Evolutionary conservation across 2,113 vertebrate species (phyloP).

Genomic region (Puffinus mauretanicus): DNA sequence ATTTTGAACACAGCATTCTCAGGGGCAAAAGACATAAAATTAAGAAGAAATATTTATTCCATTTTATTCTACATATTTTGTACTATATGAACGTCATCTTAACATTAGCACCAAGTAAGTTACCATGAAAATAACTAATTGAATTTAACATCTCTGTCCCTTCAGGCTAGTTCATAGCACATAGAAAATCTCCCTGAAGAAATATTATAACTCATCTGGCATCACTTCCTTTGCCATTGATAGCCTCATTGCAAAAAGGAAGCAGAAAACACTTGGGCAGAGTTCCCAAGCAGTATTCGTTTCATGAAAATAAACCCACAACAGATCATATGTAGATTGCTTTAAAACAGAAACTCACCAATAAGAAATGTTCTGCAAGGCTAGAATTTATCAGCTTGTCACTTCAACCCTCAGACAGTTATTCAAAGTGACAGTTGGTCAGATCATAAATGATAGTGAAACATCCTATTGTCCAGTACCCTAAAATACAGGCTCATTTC

Average conservation of each 20-base stretch:
- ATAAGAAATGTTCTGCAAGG: not conserved
- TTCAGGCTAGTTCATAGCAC: not conserved
- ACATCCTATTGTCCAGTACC: not conserved
- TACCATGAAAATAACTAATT: not conserved
- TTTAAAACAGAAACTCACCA: not conserved
- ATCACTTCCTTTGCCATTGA: not conserved
- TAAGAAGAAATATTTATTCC: not conserved
- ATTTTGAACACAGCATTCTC: not conserved
- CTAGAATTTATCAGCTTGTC: not conserved
- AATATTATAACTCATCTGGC: not conserved
- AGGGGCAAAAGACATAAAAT: not conserved
- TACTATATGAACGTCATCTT: not conserved
- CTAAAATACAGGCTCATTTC: not conserved
- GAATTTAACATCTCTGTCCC: not conserved
- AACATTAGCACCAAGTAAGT: not conserved
- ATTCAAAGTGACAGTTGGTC: not conserved
- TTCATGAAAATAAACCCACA: slow-evolving; percentile 1
- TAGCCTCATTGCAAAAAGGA: not conserved
- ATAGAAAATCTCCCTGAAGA: not conserved
- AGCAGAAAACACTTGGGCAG: not conserved
- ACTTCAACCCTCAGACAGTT: not conserved
- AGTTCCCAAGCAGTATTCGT: not conserved
- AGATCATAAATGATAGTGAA: not conserved
- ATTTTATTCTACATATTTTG: not conserved
- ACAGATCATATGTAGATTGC: not conserved